Evolutionary conservation across 2,888 invertebrate species (phyloP).

Genomic region (Ypsolopha sequella): DNA sequence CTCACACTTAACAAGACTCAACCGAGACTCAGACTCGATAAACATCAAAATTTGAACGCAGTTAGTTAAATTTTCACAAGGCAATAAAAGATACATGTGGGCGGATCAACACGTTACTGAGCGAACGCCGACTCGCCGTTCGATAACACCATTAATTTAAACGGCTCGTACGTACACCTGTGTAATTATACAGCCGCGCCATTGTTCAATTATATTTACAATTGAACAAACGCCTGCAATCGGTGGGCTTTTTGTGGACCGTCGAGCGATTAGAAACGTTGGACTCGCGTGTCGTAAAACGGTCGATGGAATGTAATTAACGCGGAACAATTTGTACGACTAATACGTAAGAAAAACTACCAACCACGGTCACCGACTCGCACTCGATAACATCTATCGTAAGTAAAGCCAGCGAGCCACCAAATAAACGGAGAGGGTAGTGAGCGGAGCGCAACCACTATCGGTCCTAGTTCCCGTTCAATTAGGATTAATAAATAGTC

Average conservation of each 20-base stretch:
- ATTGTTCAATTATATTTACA: slow-evolving; percentile 41
- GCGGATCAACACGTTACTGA: slow-evolving; percentile 17
- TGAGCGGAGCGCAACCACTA: slow-evolving; percentile 10
- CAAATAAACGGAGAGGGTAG: slow-evolving; percentile 16
- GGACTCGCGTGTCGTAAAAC: slow-evolving; percentile 38
- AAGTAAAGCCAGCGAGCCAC: slow-evolving; percentile 4
- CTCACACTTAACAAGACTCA: not conserved
- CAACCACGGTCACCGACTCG: slow-evolving; percentile 20
- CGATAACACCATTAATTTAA: slow-evolving; percentile 35
- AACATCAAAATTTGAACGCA: not conserved
- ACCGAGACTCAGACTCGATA: not conserved
- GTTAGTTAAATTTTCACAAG: not conserved
- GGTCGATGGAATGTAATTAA: slow-evolving; percentile 36
- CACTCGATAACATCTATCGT: slow-evolving; percentile 32
- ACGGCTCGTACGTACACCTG: slow-evolving; percentile 26
- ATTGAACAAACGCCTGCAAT: slow-evolving; percentile 31
- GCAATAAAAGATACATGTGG: slow-evolving; percentile 1
- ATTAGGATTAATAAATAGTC: slow-evolving; percentile 38
- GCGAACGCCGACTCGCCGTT: slow-evolving; percentile 18
- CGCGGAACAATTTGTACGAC: slow-evolving; percentile 37
- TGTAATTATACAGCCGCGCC: slow-evolving; percentile 31
- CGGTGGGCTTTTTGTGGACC: slow-evolving; percentile 25
- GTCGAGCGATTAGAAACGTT: slow-evolving; percentile 24
- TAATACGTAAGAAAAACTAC: slow-evolving; percentile 31
- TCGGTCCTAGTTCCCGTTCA: slow-evolving; percentile 14